A percentile compares a stretch with the other conserved stretches of the same genome.
Conservation (phyloP, 2,888 invertebrate genomes). For the Lymantria dispar region DNA sequence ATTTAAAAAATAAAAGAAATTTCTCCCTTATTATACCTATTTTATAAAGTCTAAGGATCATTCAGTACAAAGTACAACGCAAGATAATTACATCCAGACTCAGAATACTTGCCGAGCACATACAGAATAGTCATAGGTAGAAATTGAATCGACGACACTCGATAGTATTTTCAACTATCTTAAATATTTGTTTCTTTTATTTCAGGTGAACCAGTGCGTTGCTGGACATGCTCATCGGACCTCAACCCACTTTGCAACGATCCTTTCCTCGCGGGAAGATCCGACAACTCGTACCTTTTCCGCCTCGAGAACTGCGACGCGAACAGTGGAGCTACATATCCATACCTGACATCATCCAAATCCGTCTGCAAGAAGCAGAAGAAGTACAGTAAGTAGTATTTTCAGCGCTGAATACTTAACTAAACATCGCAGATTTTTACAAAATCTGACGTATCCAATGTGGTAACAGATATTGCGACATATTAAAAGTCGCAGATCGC, state of each 20-base stretch:
- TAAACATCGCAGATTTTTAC: background rate
- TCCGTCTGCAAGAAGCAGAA: constrained; percentile 89
- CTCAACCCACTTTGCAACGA: constrained; percentile 87
- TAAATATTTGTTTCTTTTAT: constrained; percentile 18
- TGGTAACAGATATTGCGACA: no score
- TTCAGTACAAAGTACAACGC: no score
- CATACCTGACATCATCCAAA: constrained; percentile 73
- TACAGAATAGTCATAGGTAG: no score
- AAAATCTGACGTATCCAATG: no score
- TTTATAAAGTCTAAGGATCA: no score
- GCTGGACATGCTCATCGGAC: constrained; percentile 90
- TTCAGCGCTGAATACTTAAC: background rate
- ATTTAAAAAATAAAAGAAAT: no score
- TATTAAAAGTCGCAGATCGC: no score
- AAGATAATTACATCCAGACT: no score
- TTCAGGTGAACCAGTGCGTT: constrained; percentile 86
- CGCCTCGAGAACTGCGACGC: constrained; percentile 76
- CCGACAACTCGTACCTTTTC: constrained; percentile 70
- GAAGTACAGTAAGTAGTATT: constrained; percentile 84
- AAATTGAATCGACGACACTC: no score
- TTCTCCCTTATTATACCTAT: no score
- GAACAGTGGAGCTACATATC: constrained; percentile 70
- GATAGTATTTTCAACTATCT: no score
- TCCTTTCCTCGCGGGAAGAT: constrained; percentile 84
- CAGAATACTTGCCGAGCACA: no score